Evolutionary conservation across 2,888 invertebrate genomes (phyloP), one percentile per base, ranked within the genome.

Genomic region (Andrena trimmerana): DNA sequence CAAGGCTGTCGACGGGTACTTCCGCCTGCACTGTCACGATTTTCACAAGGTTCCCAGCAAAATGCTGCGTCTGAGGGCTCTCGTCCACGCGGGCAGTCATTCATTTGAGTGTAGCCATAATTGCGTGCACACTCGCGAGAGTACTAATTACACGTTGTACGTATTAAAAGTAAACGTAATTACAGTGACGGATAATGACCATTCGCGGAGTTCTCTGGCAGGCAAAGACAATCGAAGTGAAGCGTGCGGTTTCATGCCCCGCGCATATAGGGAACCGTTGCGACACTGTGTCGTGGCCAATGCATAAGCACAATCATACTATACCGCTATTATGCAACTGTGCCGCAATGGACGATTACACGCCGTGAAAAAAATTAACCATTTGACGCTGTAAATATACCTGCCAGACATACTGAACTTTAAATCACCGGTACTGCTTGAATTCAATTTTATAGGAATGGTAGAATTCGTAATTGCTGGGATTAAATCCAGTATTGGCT

Each of bases 121-220:
- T 69, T 36, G 36, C 52, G 42, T 62, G 42, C 29, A n/a, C 42
- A 29, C 54, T 36, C 4, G 54, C 42, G 27, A 29, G 62, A 20
- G 20, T 57, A 48, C 54, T 65, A 59, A 71, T 77, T 65, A 50
- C 70, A 16, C 13, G 36, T 36, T 36, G 54, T 6, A 8, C n/a
- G 13, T 29, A 66, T 65, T 66, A 52, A 78, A 66, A 50, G 13
- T 78, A 60, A 66, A 72, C 59, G 60, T 66, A 78, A 78, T 78
- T 50, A 20, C 72, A 60, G 66, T 48, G 63, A 29, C 42, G 36
- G 54, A n/a, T 54, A 65, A 63, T 77, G 57, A 71, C 31, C 48
- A 27, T 65, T 77, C 10, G 59, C 57, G 48, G n/a, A 27, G 27
- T 54, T 59, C 10, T 29, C 27, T 60, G 50, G n/a, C 52, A 29